Evolutionary conservation across 2,888 invertebrate genomes (phyloP), one percentile per base, ranked within the genome.

Genomic region (Epistrophe grossulariae): DNA sequence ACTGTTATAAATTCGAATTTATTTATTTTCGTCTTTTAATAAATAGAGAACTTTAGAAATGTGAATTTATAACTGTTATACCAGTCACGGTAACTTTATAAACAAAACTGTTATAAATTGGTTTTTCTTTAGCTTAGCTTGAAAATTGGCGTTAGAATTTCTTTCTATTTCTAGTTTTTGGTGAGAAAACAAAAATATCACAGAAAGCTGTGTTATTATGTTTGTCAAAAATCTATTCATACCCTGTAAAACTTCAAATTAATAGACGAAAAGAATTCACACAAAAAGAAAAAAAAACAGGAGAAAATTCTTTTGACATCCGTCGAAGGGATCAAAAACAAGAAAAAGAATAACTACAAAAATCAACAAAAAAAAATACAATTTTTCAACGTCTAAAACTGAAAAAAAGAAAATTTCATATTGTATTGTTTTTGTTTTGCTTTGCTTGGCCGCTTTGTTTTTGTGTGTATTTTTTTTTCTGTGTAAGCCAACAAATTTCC

Each of bases 401-500:
- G 45, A 50, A 50, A 31, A 40, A 52, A 5, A 35, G 40, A 64
- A 60, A 31, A 35, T 38, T 79, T 60, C 35, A 11, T 48, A 11
- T 62, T 57, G 9, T n/a, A 17, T n/a, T 11, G 6, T 64, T 45
- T n/a, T 45, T 24, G 19, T 9, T 9, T 35, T 35, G 43, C 48
- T 57, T 79, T 60, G 60, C 50, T 60, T 74, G 19, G 17, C 15
- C 59, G 38, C 38, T 72, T 66, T 70, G 82, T 74, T 82, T 73
- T 52, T 48, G 15, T 55, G 19, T 70, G 45, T 72, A 50, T 70
- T 28, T 59, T 70, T 28, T 59, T 70, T 43, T 31, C 48, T 79
- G 38, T 80, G 52, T 38, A 43, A 79, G 83, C 79, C 82, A 87
- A 79, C 73, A 59, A 87, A 87, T 87, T 87, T 87, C 78, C 85